phyloP scores from a whole-genome alignment of 2,797 vertebrate genomes.

The Pachyuromys duprasi region DNA sequence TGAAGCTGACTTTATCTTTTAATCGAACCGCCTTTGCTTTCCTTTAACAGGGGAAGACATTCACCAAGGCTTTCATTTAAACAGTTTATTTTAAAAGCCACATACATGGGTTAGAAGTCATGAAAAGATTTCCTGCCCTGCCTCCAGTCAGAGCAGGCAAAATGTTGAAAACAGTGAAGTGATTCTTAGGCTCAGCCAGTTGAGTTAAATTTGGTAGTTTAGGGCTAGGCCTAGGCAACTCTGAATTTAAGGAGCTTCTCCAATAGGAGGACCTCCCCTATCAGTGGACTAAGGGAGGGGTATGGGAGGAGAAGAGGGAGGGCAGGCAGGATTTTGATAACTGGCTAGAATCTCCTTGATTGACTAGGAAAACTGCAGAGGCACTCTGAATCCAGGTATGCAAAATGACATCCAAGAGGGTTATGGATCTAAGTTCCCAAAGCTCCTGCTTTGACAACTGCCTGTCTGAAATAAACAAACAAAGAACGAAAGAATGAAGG shows the following conservation, averaged over 20 bases:
- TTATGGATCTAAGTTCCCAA: not conserved
- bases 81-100: not conserved
- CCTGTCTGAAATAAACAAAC: not conserved
- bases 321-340: not conserved
- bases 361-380: not conserved
- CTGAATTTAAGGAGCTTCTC: not conserved
- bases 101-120: not conserved
- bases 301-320: too few relatives aligned
- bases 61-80: conserved; percentile 1
- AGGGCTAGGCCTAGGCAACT: not conserved
- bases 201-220: not conserved
- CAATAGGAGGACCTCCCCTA: too few relatives aligned
- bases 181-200: not conserved
- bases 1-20: conserved; percentile 35
- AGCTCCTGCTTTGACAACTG: not conserved
- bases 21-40: not conserved
- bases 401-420: not conserved
- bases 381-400: not conserved
- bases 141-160: not conserved
- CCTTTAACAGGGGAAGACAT: not conserved
- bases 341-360: not conserved
- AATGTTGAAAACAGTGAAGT: not conserved
- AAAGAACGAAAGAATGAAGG: not conserved
- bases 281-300: too few relatives aligned
- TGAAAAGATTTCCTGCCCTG: not conserved